Evolutionary conservation across 2,888 invertebrate genomes (phyloP).

Genomic region (Selenia dentaria): DNA sequence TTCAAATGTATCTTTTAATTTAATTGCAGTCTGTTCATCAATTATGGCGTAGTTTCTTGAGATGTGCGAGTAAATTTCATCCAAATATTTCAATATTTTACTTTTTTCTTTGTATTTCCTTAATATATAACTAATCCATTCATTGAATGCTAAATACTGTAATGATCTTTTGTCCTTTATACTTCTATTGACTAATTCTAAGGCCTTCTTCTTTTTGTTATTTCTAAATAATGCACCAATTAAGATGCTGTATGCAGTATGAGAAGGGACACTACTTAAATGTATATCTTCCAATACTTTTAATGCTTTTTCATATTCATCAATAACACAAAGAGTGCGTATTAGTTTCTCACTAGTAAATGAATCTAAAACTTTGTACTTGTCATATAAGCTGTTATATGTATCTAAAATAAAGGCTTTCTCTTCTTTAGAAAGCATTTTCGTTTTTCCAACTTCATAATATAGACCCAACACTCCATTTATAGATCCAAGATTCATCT

Average conservation of each 20-base stretch:
- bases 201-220: constrained; percentile 83
- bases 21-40: constrained; percentile 50
- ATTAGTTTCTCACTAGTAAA: constrained; percentile 85
- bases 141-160: constrained; percentile 72
- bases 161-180: constrained; percentile 67
- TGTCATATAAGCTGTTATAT: constrained; percentile 71
- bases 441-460: constrained; percentile 55
- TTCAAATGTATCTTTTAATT: constrained; percentile 53
- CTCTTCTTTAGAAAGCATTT: constrained; percentile 65
- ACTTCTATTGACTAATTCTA: constrained; percentile 85
- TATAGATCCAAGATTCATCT: constrained; percentile 83
- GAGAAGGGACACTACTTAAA: constrained; percentile 70
- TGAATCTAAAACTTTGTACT: constrained; percentile 85
- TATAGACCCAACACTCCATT: constrained; percentile 85
- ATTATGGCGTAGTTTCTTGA: constrained; percentile 68
- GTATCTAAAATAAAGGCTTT: constrained; percentile 81
- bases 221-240: constrained; percentile 85
- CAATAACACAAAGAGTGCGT: constrained; percentile 85
- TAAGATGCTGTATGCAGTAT: constrained; percentile 77
- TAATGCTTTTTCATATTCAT: constrained; percentile 86
- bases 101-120: constrained; percentile 62
- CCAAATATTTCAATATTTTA: constrained; percentile 67
- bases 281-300: constrained; percentile 86
- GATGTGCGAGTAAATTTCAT: constrained; percentile 85
- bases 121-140: constrained; percentile 80